Base-by-base conservation (phyloP, 2,888 invertebrate genomes). In the Habroteleia sp. region DNA sequence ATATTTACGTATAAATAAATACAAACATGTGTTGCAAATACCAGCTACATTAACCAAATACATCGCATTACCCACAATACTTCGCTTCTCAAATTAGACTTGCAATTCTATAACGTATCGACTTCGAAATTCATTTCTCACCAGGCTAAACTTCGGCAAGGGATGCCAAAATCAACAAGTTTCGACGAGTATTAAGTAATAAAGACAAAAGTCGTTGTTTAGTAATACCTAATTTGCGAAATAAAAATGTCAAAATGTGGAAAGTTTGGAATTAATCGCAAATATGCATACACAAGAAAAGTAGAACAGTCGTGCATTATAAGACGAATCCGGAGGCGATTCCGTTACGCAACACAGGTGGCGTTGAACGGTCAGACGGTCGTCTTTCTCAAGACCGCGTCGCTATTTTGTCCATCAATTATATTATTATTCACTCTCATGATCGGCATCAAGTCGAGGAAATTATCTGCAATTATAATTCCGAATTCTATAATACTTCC, bases 261-360 rank as follows among this genome's bases (percentile, higher is more conserved):
- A 69, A 71, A 54, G 54, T 46, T 25, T n/a, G 17, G 62, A 62
- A 52, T 71, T 62, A 71, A 62, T 62, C 62, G 54, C 44, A 54
- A 31, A 29, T 44, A 37, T 16, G 42, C 31, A 23, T 37, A 54
- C 35, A 16, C 29, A 27, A 17, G 11, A 16, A 8, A 66, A 66
- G 54, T 56, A 25, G 52, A 65, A 65, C 41, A 63, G 16, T 8
- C 33, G 17, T 52, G 41, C 42, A 52, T 63, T 50, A 25, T 25
- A 8, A n/a, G 42, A 41, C 25, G 63, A 63, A 50, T 42, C 39
- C 10, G 17, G 13, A 35, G 60, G 37, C 11, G 17, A 39, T 50
- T 48, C 4, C 6, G 10, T 52, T 65, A 17, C 37, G 44, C 23
- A 54, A 65, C 10, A 11, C 35, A 11, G 6, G 25, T 14, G 3